These are phyloP conservation scores for Asobara japonica DNA, from an alignment of 1,140 invertebrate genomes.

Conservation along the genomic window DNA sequence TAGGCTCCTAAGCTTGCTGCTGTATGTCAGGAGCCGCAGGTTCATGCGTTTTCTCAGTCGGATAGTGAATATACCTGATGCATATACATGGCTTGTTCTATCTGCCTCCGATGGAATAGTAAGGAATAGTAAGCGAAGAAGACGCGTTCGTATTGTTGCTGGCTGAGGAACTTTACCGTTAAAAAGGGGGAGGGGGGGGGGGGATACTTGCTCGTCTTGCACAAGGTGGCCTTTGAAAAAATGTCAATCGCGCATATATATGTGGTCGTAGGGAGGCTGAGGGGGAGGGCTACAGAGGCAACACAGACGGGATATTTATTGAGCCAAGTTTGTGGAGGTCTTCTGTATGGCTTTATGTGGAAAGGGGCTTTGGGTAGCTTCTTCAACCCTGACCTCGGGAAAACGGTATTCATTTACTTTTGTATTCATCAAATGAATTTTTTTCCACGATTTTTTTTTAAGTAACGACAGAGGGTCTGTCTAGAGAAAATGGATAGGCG, in stretches of 20 bases:
- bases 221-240: not conserved
- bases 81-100: constrained; percentile 8
- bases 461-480: too few relatives aligned
- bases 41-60: not conserved
- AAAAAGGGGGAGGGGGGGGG: not conserved
- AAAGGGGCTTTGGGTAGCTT: not conserved
- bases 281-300: not conserved
- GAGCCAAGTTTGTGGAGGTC: not conserved
- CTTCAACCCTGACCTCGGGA: not conserved
- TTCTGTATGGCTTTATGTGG: not conserved
- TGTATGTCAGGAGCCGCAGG: not conserved
- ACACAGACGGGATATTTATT: not conserved
- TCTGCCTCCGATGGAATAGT: not conserved
- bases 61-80: not conserved
- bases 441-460: not conserved
- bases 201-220: not conserved
- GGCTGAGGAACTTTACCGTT: constrained; percentile 7
- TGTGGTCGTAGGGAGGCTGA: not conserved
- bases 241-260: constrained; percentile 5
- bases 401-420: not conserved
- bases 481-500: too few relatives aligned
- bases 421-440: not conserved
- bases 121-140: not conserved
- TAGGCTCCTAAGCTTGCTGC: not conserved
- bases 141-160: constrained; percentile 24